Evolutionary conservation across 1,140 invertebrate species (phyloP).

Genomic region (Ericerus pela): DNA sequence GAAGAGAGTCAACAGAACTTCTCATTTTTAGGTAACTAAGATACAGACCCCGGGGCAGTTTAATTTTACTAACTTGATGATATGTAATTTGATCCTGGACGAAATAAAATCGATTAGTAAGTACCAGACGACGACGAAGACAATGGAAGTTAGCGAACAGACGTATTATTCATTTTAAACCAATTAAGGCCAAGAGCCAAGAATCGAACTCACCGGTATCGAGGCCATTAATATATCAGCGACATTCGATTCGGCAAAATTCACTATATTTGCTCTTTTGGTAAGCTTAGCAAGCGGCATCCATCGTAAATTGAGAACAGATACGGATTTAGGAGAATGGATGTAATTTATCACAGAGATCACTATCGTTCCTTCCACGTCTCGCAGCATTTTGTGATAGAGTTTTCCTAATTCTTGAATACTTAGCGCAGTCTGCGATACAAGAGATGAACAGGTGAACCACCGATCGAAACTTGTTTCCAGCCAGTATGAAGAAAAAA

Average conservation of each 20-base stretch:
- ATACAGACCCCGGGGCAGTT: conserved; percentile 72
- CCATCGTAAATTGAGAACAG: conserved; percentile 78
- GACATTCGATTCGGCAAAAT: conserved; percentile 55
- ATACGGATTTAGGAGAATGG: conserved; percentile 65
- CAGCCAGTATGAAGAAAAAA: background rate
- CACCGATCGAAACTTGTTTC: background rate
- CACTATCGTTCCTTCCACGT: conserved; percentile 77
- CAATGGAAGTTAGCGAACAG: background rate
- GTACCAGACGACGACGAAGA: background rate
- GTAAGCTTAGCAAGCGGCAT: conserved; percentile 62
- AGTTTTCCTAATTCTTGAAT: conserved; percentile 80
- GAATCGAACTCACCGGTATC: conserved; percentile 41
- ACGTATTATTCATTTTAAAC: background rate
- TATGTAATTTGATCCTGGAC: conserved; percentile 75
- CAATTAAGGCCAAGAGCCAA: background rate
- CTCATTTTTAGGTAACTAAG: conserved; percentile 90
- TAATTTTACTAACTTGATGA: conserved; percentile 69
- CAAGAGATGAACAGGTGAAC: conserved; percentile 7
- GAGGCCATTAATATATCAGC: conserved; percentile 67
- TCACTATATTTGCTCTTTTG: conserved; percentile 35
- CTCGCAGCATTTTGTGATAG: conserved; percentile 75
- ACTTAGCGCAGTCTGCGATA: conserved; percentile 54
- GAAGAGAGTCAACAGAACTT: conserved; percentile 82
- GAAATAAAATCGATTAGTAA: conserved; percentile 14
- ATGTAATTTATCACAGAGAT: conserved; percentile 73